These are phyloP conservation scores for Clitarchus hookeri DNA, from an alignment of 2,888 invertebrate genomes.

Conservation along the genomic window DNA sequence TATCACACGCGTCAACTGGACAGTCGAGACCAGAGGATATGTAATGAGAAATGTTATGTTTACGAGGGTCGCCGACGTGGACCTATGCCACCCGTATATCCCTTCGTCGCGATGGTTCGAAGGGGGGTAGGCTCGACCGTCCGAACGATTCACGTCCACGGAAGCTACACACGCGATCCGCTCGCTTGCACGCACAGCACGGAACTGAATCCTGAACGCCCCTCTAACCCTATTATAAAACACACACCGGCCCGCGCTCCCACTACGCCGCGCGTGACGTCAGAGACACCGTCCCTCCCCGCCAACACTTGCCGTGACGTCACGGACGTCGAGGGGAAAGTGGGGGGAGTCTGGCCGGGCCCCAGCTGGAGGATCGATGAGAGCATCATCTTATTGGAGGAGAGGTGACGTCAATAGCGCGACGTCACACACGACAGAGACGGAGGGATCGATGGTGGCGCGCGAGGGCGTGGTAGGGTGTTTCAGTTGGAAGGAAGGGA, in stretches of 20 bases:
- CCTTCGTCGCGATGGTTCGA: background rate
- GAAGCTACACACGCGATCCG: slow-evolving; percentile 20
- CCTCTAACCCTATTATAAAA: slow-evolving; percentile 43
- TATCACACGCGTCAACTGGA: background rate
- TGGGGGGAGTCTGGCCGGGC: background rate
- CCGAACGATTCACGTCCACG: too few species aligned
- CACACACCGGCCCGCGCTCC: slow-evolving; percentile 31
- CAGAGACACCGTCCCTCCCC: slow-evolving; percentile 22
- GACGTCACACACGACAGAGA: slow-evolving; percentile 32
- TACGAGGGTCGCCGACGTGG: background rate
- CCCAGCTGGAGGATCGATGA: slow-evolving; percentile 31
- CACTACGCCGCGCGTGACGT: slow-evolving; percentile 32
- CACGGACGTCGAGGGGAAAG: slow-evolving; percentile 9
- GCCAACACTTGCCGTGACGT: slow-evolving; percentile 34
- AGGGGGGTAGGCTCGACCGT: background rate
- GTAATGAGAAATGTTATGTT: background rate
- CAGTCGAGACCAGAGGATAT: background rate
- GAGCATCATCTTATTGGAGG: slow-evolving; percentile 29
- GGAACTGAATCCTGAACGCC: slow-evolving; percentile 38
- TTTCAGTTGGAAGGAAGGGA: background rate
- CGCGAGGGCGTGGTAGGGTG: background rate
- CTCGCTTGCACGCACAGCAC: slow-evolving; percentile 36
- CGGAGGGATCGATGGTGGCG: slow-evolving; percentile 28
- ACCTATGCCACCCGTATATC: too few species aligned
- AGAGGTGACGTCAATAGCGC: slow-evolving; percentile 31